phyloP scores from a whole-genome alignment of 2,113 vertebrate species.

The Benitochromis conjunctus region DNA sequence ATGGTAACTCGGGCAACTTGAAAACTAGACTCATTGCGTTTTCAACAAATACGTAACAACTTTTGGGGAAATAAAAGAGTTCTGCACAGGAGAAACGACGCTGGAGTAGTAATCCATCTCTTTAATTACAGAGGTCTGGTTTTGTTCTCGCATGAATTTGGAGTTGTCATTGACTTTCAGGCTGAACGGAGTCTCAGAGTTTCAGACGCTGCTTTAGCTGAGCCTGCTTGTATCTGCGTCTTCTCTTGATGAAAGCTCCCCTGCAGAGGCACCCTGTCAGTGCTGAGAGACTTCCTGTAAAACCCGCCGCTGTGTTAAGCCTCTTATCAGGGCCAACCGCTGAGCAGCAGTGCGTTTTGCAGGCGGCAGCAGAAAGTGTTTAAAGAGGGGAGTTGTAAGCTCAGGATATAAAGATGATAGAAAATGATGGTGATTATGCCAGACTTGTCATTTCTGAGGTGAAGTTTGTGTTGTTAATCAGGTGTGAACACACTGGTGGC shows the following conservation, averaged over 20 bases:
- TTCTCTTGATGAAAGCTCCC: background rate
- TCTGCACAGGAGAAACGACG: background rate
- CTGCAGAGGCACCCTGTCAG: conserved; percentile 13
- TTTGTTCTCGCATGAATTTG: background rate
- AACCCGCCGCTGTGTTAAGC: background rate
- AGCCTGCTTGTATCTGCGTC: background rate
- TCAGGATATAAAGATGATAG: background rate
- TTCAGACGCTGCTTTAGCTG: background rate
- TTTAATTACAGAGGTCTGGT: background rate
- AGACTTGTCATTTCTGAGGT: background rate
- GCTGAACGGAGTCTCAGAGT: background rate
- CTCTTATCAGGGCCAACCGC: background rate
- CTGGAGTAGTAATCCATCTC: background rate
- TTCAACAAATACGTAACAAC: background rate
- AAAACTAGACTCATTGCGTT: background rate
- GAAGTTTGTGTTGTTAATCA: conserved; percentile 19
- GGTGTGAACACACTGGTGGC: conserved; percentile 11
- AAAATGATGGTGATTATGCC: background rate
- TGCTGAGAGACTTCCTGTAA: background rate
- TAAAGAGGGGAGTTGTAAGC: conserved; percentile 24
- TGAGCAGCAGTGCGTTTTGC: conserved; percentile 10
- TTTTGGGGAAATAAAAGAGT: background rate
- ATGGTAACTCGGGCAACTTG: background rate
- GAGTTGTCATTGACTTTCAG: background rate
- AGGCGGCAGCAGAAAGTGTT: conserved; percentile 8